A percentile compares a stretch with the other conserved stretches of the same genome.
These are phyloP conservation scores for Argyresthia albistria DNA, from an alignment of 2,888 invertebrate species.

Conservation along the genomic window DNA sequence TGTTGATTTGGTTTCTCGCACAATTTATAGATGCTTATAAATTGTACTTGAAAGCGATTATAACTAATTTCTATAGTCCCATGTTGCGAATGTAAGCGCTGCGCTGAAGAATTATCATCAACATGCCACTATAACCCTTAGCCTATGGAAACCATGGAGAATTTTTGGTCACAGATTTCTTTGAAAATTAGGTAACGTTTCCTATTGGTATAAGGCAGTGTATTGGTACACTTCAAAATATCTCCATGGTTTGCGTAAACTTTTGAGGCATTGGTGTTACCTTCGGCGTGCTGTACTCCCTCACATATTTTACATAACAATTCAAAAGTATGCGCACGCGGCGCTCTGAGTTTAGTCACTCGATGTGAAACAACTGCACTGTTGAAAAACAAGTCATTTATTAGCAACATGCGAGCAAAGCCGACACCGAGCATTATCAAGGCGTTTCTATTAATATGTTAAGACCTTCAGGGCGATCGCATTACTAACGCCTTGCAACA, in stretches of 20 bases:
- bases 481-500: conserved; percentile 43
- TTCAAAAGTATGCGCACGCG: conserved; percentile 70
- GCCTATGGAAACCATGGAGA: conserved; percentile 37
- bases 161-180: conserved; percentile 20
- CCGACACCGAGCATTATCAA: conserved; percentile 50
- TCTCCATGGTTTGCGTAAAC: conserved; percentile 48
- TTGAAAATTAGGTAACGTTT: neutral
- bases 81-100: conserved; percentile 27
- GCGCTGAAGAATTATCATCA: conserved; percentile 1
- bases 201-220: neutral
- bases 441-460: conserved; percentile 14
- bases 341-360: conserved; percentile 71
- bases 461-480: neutral
- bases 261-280: conserved; percentile 63
- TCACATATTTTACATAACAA: conserved; percentile 66
- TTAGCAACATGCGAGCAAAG: conserved; percentile 70
- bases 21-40: conserved; percentile 38
- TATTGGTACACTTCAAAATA: conserved; percentile 18
- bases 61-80: conserved; percentile 29
- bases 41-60: conserved; percentile 50
- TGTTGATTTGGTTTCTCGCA: conserved; percentile 28
- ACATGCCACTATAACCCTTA: conserved; percentile 16
- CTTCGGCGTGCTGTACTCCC: conserved; percentile 64
- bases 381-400: conserved; percentile 72
- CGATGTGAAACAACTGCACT: conserved; percentile 70